Evolutionary conservation across 2,888 invertebrate species (phyloP).

Genomic region (Plusia festucae): DNA sequence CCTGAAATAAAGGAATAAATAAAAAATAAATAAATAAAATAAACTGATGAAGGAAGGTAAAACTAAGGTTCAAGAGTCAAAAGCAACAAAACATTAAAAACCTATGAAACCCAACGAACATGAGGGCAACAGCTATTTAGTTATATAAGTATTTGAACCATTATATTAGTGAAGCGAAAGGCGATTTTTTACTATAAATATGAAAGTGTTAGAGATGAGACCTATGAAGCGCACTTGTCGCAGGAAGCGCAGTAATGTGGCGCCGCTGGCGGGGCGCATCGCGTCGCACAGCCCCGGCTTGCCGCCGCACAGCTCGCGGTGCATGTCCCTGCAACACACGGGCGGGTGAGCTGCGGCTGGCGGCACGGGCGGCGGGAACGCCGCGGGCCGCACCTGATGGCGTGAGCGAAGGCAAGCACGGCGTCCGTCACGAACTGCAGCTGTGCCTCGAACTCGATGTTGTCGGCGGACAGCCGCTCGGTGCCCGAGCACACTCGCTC

Average conservation of each 20-base stretch:
- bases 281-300: constrained; percentile 94
- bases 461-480: constrained; percentile 92
- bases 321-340: constrained; percentile 93
- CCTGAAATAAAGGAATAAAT: too few relatives aligned
- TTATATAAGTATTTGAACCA: neutral
- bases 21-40: too few relatives aligned
- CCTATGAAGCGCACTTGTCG: constrained; percentile 93
- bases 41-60: too few relatives aligned
- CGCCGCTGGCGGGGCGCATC: constrained; percentile 97
- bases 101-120: too few relatives aligned
- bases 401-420: constrained; percentile 97
- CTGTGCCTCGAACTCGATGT: constrained; percentile 96
- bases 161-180: neutral
- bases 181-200: neutral
- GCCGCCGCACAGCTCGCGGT: constrained; percentile 93
- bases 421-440: constrained; percentile 98
- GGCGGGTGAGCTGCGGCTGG: neutral
- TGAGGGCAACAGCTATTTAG: too few relatives aligned
- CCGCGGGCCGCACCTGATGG: constrained; percentile 90
- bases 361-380: neutral
- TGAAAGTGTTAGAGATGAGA: constrained; percentile 27
- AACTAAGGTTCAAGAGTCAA: too few relatives aligned
- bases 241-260: constrained; percentile 94
- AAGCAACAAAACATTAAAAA: too few relatives aligned
- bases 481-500: constrained; percentile 92